phyloP scores from a whole-genome alignment of 2,888 invertebrate genomes.

The Malthinus flaveolus region DNA sequence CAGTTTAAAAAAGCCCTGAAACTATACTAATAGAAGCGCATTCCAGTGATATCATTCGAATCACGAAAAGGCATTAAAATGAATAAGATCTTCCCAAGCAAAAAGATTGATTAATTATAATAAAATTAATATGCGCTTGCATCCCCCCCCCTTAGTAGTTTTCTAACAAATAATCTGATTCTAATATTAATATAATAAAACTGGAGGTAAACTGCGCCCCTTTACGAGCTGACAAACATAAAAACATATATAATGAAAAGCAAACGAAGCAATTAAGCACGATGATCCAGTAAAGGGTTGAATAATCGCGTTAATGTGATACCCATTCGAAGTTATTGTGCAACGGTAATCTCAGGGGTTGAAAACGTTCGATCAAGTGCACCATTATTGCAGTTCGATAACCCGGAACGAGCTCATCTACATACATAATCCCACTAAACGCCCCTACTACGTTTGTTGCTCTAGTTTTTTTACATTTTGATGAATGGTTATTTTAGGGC shows the following conservation, averaged over 20 bases:
- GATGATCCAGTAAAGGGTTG: conserved; percentile 16
- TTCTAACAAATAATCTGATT: no score
- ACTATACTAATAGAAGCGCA: no score
- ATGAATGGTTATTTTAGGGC: conserved; percentile 40
- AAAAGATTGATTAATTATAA: no score
- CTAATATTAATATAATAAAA: not conserved
- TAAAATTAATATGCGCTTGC: no score
- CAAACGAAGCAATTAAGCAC: conserved; percentile 9
- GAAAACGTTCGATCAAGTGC: conserved; percentile 39
- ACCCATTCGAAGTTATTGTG: conserved; percentile 23
- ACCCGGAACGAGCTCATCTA: conserved; percentile 35
- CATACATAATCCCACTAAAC: conserved; percentile 30
- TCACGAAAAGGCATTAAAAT: no score
- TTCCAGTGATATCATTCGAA: no score
- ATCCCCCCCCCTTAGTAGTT: no score
- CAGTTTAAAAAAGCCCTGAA: no score
- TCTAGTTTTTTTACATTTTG: conserved; percentile 37
- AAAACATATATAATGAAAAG: conserved; percentile 10
- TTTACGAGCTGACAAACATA: not conserved
- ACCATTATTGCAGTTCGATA: conserved; percentile 34
- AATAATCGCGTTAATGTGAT: conserved; percentile 26
- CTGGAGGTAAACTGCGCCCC: not conserved
- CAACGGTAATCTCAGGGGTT: conserved; percentile 26
- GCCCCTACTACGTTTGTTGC: conserved; percentile 27
- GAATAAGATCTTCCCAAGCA: no score